These are phyloP conservation scores for Peromyscus melanophrys DNA, from an alignment of 2,797 vertebrate genomes.

Conservation along the genomic window DNA sequence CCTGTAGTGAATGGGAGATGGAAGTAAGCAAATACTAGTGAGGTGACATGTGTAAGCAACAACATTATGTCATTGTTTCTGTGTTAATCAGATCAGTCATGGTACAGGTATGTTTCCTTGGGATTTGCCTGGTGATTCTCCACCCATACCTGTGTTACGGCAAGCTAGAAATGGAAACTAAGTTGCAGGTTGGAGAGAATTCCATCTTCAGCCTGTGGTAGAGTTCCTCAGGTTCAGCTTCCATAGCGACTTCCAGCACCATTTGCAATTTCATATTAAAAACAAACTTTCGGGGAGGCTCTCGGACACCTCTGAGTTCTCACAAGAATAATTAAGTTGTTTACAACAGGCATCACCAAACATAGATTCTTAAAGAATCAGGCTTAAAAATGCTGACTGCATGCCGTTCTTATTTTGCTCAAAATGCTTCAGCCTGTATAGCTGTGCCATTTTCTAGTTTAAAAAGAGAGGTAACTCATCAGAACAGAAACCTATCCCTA, in stretches of 20 bases:
- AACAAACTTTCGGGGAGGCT: background rate
- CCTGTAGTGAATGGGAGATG: background rate
- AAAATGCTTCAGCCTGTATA: background rate
- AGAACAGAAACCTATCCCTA: background rate
- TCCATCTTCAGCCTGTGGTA: background rate
- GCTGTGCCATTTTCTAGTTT: background rate
- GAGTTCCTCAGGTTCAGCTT: background rate
- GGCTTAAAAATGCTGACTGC: background rate
- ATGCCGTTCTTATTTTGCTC: background rate
- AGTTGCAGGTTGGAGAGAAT: background rate
- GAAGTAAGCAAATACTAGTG: constrained; percentile 10
- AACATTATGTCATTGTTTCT: background rate
- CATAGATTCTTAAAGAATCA: background rate
- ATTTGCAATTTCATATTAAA: constrained; percentile 44
- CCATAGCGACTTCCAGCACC: background rate
- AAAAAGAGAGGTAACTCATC: background rate
- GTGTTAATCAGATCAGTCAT: constrained; percentile 4
- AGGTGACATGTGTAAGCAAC: background rate
- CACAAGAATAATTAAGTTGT: background rate
- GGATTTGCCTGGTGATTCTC: background rate
- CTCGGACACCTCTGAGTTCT: background rate
- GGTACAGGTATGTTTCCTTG: background rate
- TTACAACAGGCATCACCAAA: background rate
- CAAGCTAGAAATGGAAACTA: background rate
- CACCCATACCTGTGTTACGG: background rate